Conservation (phyloP, 2,888 invertebrate species). For the Ecdyonurus torrentis region DNA sequence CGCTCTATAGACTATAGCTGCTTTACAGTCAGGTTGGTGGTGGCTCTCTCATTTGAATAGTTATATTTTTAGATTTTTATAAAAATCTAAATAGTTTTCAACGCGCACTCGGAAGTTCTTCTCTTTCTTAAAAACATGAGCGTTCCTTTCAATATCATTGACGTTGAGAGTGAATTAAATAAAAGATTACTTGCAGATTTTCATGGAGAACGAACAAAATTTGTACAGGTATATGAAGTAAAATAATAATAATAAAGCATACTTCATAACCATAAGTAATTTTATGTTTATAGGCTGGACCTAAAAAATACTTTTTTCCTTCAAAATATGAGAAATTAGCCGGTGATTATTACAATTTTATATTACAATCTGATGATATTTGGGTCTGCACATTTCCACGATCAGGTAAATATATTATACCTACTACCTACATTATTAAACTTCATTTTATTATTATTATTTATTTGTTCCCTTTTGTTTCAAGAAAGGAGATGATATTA, state of each 20-base stretch:
- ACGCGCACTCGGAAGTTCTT: no score
- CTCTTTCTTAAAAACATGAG: no score
- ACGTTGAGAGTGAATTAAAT: constrained; percentile 1
- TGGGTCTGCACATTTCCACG: background rate
- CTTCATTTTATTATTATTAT: no score
- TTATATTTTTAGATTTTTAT: no score
- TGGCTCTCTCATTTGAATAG: no score
- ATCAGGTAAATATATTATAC: background rate
- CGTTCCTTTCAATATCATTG: background rate
- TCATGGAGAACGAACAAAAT: background rate
- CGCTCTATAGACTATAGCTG: no score
- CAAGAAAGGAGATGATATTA: no score
- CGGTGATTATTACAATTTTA: background rate
- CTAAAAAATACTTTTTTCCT: background rate
- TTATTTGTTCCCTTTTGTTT: no score
- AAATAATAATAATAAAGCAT: background rate
- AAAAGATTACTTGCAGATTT: background rate
- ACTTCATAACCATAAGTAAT: background rate
- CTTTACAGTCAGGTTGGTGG: no score
- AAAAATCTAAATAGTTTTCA: no score
- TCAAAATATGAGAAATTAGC: background rate
- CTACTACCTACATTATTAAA: no score
- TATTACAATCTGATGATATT: background rate
- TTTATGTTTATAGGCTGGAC: background rate
- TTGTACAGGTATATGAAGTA: background rate